A percentile compares a stretch with the other conserved stretches of the same genome.
phyloP scores from a whole-genome alignment of 1,140 invertebrate species.

The Sitophilus oryzae region DNA sequence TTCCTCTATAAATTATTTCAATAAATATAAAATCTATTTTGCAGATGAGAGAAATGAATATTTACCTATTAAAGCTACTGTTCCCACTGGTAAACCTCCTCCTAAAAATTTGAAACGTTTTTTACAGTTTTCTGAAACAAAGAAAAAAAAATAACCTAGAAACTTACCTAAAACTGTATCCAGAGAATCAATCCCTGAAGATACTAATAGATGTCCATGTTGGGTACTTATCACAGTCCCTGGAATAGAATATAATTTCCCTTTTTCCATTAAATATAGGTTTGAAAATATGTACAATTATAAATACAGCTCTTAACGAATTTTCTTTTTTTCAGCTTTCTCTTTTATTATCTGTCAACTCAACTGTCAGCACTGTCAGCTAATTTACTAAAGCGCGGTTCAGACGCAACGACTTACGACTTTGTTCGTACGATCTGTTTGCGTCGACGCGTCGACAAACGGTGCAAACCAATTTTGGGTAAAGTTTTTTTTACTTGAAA shows the following conservation, averaged over 20 bases:
- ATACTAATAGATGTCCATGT: slow-evolving; percentile 63
- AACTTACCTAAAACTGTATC: slow-evolving; percentile 58
- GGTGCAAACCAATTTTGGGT: too few relatives aligned
- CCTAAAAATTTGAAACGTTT: slow-evolving; percentile 41
- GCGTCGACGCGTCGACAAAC: too few relatives aligned
- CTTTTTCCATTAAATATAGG: slow-evolving; percentile 32
- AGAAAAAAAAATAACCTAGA: slow-evolving; percentile 29
- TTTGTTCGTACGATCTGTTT: too few relatives aligned
- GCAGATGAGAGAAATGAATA: slow-evolving; percentile 8
- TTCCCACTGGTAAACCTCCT: slow-evolving; percentile 56
- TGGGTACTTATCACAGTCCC: slow-evolving; percentile 60
- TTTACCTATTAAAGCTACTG: slow-evolving; percentile 53
- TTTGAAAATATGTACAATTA: not conserved
- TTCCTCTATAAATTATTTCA: slow-evolving; percentile 59
- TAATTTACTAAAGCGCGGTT: too few relatives aligned
- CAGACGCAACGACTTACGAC: too few relatives aligned
- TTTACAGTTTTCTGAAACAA: slow-evolving; percentile 23
- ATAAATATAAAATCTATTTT: not conserved
- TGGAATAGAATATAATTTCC: slow-evolving; percentile 44
- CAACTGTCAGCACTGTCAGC: too few relatives aligned
- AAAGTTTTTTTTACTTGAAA: too few relatives aligned
- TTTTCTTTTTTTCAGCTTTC: slow-evolving; percentile 1
- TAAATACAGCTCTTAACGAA: not conserved
- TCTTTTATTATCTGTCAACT: not conserved
- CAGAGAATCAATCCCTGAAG: slow-evolving; percentile 64